Evolutionary conservation across 2,113 vertebrate species (phyloP), one percentile per base, ranked within the genome.

Genomic region (Zosterops borbonicus): DNA sequence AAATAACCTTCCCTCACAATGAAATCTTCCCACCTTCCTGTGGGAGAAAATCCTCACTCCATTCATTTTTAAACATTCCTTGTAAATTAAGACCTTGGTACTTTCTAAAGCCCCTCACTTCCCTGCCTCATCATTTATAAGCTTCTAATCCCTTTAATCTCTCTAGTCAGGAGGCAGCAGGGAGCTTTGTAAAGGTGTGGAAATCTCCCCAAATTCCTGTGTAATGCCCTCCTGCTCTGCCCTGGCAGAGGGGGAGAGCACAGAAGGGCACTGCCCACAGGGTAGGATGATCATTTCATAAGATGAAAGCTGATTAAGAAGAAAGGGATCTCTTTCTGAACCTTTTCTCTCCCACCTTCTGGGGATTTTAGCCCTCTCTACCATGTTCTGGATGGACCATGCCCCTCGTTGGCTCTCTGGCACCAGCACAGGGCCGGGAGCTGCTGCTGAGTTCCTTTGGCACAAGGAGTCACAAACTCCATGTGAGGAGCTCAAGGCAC

Each of bases 101-200:
- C 85, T 95, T 91, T 82, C 67, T 89, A 73, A 95, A 96, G 75
- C 76, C 73, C 28, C 90, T 94, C 83, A n/a, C 71, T 91, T 94
- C 67, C 33, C 78, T 90, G 80, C 47, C 49, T 94, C 64, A 33
- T 91, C 63, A 41, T 87, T 73, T 73, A 18, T 94, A 94, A 95
- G 91, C 90, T 71, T 85, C 94, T 95, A 95, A 97, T 96, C 89
- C 94, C 79, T 83, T 95, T 96, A 95, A 95, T 97, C 94, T 95
- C 75, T 69, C 89, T 62, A 77, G 63, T 79, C 68, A 77, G 93
- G 75, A 80, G 78, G 91, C 94, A 85, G 84, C 84, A 67, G 93
- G 93, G 56, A 88, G 71, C 91, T 95, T 87, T 92, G 81, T 87
- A 59, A 79, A 96, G 81, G 89, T 92, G 84, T 79, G 91, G 81